These are phyloP conservation scores for Platysternon megacephalum DNA, from an alignment of 2,113 vertebrate genomes.

Conservation along the genomic window DNA sequence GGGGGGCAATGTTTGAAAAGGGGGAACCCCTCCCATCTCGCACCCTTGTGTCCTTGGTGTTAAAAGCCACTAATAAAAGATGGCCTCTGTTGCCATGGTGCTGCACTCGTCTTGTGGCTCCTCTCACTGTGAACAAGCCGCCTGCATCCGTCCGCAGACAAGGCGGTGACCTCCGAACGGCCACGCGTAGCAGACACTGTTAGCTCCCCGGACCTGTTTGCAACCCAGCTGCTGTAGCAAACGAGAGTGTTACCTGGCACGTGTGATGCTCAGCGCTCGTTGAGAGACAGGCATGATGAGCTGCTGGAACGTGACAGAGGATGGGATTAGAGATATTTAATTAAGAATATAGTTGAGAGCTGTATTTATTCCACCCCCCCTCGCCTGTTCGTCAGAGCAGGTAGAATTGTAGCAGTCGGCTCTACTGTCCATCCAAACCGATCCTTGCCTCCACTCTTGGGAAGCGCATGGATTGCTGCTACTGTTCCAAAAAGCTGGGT, in stretches of 20 bases:
- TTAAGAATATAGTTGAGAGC: too few species aligned
- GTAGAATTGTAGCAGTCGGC: neutral
- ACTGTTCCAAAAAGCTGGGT: neutral
- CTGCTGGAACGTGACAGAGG: neutral
- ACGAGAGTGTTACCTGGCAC: neutral
- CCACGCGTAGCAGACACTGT: neutral
- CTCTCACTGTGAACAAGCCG: constrained; percentile 37
- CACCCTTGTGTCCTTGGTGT: fast-evolving
- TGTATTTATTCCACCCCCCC: too few species aligned
- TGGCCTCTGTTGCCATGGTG: fast-evolving
- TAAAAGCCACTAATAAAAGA: fast-evolving
- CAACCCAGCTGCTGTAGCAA: neutral
- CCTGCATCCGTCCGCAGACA: fast-evolving
- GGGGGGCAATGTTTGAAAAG: fast-evolving
- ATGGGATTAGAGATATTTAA: neutral
- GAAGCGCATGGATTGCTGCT: neutral
- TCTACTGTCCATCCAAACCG: neutral
- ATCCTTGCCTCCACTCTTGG: neutral
- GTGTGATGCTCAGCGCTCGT: neutral
- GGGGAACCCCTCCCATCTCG: fast-evolving
- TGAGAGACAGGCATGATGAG: fast-evolving
- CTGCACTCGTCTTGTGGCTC: fast-evolving
- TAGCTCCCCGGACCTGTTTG: constrained; percentile 58
- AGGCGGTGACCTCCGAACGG: neutral
- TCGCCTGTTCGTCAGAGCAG: neutral